Conservation (phyloP, 2,113 vertebrate genomes). For the Myiagra hebetior region DNA sequence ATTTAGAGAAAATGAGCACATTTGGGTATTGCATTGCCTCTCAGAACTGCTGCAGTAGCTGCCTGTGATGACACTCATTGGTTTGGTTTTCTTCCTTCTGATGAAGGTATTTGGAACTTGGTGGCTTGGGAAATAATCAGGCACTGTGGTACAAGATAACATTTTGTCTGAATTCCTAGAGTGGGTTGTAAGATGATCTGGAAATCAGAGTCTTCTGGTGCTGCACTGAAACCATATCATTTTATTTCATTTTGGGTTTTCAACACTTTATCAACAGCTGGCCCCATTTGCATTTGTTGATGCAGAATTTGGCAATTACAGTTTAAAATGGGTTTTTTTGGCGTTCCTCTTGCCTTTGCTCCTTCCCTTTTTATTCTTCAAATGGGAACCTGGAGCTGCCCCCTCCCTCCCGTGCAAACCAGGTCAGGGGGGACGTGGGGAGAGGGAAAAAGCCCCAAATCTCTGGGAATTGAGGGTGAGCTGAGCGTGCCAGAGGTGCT, state of each 20-base stretch:
- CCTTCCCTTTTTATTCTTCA: not conserved
- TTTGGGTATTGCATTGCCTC: not conserved
- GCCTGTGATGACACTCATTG: not conserved
- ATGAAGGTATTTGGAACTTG: not conserved
- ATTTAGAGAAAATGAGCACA: not conserved
- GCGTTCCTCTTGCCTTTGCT: not conserved
- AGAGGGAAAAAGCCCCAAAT: not conserved
- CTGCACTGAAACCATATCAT: not conserved
- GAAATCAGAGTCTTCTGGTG: not conserved
- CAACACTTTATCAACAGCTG: not conserved
- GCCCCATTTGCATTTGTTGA: not conserved
- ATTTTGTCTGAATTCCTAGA: not conserved
- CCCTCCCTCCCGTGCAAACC: not conserved
- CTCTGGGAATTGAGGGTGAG: not conserved
- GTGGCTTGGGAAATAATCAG: not conserved
- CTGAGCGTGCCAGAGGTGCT: not conserved
- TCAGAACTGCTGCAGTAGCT: not conserved
- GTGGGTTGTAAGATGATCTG: not conserved
- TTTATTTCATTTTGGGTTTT: not conserved
- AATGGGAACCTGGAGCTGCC: not conserved
- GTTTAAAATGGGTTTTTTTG: not conserved
- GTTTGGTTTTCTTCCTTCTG: not conserved
- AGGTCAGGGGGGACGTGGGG: fast-evolving
- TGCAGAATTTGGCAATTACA: not conserved
- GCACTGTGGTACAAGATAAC: not conserved